Percentiles rank a stretch among this genome's conserved stretches.
Evolutionary conservation across 2,888 invertebrate species (phyloP).

Genomic region (Cylindroiulus punctatus): DNA sequence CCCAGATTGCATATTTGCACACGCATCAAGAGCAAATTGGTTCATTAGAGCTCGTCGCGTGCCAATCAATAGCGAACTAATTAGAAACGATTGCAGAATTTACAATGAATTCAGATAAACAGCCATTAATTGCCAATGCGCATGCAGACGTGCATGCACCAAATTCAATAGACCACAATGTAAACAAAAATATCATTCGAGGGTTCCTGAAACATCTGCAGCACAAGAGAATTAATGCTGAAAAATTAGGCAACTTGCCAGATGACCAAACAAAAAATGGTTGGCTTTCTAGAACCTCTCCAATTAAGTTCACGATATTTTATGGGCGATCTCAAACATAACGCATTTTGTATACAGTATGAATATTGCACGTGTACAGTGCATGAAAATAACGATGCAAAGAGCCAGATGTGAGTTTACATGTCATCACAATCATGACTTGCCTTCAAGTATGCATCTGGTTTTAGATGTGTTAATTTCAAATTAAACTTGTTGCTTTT

Average conservation of each 20-base stretch:
- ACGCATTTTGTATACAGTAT: too few relatives aligned
- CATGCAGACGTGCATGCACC: not conserved
- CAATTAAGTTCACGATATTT: too few relatives aligned
- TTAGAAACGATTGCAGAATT: conserved; percentile 4
- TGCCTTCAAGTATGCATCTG: too few relatives aligned
- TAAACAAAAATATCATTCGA: not conserved
- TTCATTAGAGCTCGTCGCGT: conserved; percentile 5
- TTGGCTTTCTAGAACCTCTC: too few relatives aligned
- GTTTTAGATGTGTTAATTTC: too few relatives aligned
- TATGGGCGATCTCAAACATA: too few relatives aligned
- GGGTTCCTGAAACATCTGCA: not conserved
- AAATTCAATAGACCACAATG: conserved; percentile 14
- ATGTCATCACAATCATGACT: too few relatives aligned
- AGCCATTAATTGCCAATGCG: conserved; percentile 19
- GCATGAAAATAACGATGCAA: too few relatives aligned
- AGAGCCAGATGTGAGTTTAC: too few relatives aligned
- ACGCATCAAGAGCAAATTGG: conserved; percentile 20
- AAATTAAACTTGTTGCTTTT: too few relatives aligned
- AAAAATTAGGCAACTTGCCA: not conserved
- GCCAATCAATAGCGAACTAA: conserved; percentile 19
- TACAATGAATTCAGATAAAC: conserved; percentile 20
- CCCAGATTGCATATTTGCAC: conserved; percentile 8
- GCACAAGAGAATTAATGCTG: not conserved
- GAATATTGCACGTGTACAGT: too few relatives aligned
- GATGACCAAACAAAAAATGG: too few relatives aligned